Evolutionary conservation across 2,888 invertebrate species (phyloP), one percentile per base, ranked within the genome.

Genomic region (Platycnemis pennipes): DNA sequence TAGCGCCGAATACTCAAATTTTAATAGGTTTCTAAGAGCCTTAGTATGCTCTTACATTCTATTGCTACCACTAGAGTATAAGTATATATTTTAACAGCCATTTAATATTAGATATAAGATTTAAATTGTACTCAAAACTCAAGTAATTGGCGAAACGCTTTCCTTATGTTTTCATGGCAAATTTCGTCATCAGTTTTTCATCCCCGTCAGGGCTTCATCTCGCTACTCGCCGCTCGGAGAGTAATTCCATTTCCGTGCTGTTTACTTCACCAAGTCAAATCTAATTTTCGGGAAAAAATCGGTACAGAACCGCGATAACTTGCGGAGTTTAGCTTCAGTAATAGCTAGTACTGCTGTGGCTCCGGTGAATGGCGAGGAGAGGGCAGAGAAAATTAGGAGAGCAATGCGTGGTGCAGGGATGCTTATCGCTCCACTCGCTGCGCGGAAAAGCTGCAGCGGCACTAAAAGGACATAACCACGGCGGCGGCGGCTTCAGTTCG

Each of bases 401-500:
- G 77, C 77, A 77, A 1, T 8, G 31, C 37, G 77, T 37, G 77
- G 26, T 77, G 77, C 77, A 77, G 16, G 19, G 63, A 77, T 77
- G 77, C 37, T 37, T 77, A 37, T 77, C 37, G 16, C 49, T 49
- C 49, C 13, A 2, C 49, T 49, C 49, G 4, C 37, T 37, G 77
- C 31, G 37, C 13, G 77, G 37, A 7, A 77, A 77, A 77, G 37
- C 77, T 26, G 77, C 77, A 77, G 77, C 31, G 37, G 77, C 2
- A 63, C 26, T 22, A 63, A 63, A 53, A 19, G 63, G 22, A 63
- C 53, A 19, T 53, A 63, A 63, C 26, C 26, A 63, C 26, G 13
- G 77, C 26, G 77, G 49, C n/a, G 49, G 77, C 77, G 77, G 77
- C 77, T 77, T 3, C 77, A 77, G 77, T 77, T 77, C 11, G 77